These are phyloP conservation scores for Monochamus alternatus DNA, from an alignment of 2,888 invertebrate genomes.

Conservation along the genomic window DNA sequence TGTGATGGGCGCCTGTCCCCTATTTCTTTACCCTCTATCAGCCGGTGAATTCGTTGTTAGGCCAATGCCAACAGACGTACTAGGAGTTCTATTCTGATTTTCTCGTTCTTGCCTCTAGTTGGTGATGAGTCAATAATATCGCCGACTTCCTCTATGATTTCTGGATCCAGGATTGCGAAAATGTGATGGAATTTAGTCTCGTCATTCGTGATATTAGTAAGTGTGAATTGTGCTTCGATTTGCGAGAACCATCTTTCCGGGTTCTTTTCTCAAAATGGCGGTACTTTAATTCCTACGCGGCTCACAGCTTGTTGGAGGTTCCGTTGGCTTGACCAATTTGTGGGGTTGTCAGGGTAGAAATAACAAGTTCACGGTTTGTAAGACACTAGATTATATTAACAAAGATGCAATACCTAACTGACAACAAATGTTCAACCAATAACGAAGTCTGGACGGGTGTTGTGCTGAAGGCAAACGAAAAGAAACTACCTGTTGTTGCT, in stretches of 20 bases:
- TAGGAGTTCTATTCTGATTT: neutral
- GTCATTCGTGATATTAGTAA: neutral
- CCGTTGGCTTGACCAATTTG: too few species aligned
- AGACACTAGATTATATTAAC: too few species aligned
- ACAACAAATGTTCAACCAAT: too few species aligned
- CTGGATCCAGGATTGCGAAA: neutral
- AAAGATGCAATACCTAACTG: too few species aligned
- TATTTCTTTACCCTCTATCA: constrained; percentile 13
- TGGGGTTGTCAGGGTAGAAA: too few species aligned
- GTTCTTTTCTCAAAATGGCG: constrained; percentile 6
- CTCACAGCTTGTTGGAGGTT: too few species aligned
- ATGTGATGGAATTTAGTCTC: constrained; percentile 1
- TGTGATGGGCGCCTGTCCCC: constrained; percentile 14
- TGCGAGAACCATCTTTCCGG: neutral
- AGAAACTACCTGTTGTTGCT: too few species aligned
- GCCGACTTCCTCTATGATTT: neutral
- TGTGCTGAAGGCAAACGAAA: too few species aligned
- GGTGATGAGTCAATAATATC: neutral
- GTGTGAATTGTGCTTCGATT: neutral
- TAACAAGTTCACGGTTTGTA: too few species aligned
- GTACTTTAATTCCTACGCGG: too few species aligned
- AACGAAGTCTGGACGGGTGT: too few species aligned
- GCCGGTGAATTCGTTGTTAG: constrained; percentile 5
- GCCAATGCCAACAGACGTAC: neutral
- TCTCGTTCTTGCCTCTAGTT: neutral